A percentile compares a stretch with the other conserved stretches of the same genome.
Conservation (phyloP, 2,888 invertebrate genomes). For the Nezara viridula region DNA sequence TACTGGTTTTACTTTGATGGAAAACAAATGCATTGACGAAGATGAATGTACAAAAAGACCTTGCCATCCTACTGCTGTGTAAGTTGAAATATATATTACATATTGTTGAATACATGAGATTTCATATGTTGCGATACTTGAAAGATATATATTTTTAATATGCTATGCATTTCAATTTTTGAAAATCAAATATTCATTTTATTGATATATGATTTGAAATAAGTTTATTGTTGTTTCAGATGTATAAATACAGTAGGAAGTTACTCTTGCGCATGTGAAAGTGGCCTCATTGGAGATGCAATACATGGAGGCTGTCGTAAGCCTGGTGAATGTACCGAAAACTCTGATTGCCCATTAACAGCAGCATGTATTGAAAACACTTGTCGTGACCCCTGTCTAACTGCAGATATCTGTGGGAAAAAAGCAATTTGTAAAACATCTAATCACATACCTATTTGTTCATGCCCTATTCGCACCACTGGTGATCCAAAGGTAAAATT, state of each 20-base stretch:
- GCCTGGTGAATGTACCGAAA: conserved; percentile 86
- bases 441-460: conserved; percentile 80
- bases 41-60: conserved; percentile 85
- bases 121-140: no score
- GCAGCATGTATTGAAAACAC: conserved; percentile 82
- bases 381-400: conserved; percentile 84
- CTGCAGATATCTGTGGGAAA: conserved; percentile 76
- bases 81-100: conserved; percentile 67
- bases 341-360: conserved; percentile 83
- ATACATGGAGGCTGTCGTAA: conserved; percentile 80
- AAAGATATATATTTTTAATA: not conserved
- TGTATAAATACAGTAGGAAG: conserved; percentile 86
- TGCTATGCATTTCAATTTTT: not conserved
- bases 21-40: conserved; percentile 81
- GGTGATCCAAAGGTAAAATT: conserved; percentile 77
- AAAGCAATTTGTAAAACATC: conserved; percentile 82
- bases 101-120: no score
- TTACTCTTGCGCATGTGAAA: conserved; percentile 82
- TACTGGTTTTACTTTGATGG: conserved; percentile 74
- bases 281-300: conserved; percentile 85
- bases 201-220: not conserved
- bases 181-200: not conserved
- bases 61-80: conserved; percentile 82
- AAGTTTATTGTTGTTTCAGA: conserved; percentile 67
- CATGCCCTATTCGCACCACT: conserved; percentile 80